Conservation (phyloP, 2,888 invertebrate species). For the Allacma fusca region DNA sequence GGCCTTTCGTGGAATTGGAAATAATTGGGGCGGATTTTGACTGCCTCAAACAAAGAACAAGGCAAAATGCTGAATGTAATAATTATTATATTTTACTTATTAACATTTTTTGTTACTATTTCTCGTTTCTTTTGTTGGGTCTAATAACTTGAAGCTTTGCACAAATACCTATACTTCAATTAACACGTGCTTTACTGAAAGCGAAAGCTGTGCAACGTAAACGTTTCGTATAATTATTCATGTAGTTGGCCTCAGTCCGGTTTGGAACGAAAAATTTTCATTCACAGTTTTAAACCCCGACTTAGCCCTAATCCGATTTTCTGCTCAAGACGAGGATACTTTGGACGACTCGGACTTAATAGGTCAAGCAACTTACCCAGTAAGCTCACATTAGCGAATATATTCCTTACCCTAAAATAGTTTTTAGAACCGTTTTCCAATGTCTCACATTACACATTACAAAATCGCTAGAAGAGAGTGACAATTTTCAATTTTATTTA, state of each 20-base stretch:
- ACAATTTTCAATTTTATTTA: no score
- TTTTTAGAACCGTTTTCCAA: background rate
- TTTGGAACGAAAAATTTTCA: slow-evolving; percentile 87
- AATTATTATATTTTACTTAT: background rate
- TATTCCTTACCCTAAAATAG: background rate
- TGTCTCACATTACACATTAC: no score
- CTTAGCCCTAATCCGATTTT: slow-evolving; percentile 83
- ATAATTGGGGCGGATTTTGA: slow-evolving; percentile 88
- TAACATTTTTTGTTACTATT: background rate
- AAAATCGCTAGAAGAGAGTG: no score
- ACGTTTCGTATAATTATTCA: no score
- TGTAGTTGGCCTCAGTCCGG: slow-evolving; percentile 81
- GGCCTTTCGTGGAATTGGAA: slow-evolving; percentile 92
- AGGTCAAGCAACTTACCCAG: slow-evolving; percentile 93
- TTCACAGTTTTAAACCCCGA: slow-evolving; percentile 83
- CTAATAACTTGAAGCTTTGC: no score
- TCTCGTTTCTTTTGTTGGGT: background rate
- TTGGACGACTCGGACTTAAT: slow-evolving; percentile 96
- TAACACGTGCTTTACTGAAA: no score
- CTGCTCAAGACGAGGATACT: slow-evolving; percentile 93
- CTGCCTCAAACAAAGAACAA: slow-evolving; percentile 79
- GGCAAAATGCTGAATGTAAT: slow-evolving; percentile 63
- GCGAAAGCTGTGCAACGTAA: no score
- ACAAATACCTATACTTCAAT: no score
- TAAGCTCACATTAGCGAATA: slow-evolving; percentile 65